These are phyloP conservation scores for Mythimna pallens DNA, from an alignment of 2,888 invertebrate genomes.

Conservation along the genomic window DNA sequence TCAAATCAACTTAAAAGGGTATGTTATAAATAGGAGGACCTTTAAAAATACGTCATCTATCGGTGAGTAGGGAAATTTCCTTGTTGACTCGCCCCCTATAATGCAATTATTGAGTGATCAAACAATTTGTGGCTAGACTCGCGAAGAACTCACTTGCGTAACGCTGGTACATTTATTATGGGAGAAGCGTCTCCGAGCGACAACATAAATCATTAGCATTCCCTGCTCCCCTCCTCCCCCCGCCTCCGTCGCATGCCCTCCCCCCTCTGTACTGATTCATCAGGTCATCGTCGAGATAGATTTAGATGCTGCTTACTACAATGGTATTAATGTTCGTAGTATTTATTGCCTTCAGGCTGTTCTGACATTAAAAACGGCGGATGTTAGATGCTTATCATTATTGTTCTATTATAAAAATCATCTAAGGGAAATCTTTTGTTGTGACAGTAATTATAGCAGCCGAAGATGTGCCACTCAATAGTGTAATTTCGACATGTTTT, in stretches of 20 bases:
- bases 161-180: conserved; percentile 82
- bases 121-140: conserved; percentile 63
- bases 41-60: conserved; percentile 54
- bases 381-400: conserved; percentile 33
- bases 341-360: conserved; percentile 50
- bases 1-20: conserved; percentile 54
- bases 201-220: conserved; percentile 84
- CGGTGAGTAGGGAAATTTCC: conserved; percentile 28
- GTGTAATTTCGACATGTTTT: background rate
- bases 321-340: conserved; percentile 54
- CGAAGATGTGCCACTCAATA: conserved; percentile 6
- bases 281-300: conserved; percentile 69
- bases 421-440: conserved; percentile 14
- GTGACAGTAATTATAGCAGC: conserved; percentile 1
- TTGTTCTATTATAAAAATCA: conserved; percentile 32
- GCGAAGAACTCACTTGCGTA: conserved; percentile 70
- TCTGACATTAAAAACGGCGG: conserved; percentile 35
- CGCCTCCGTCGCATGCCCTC: conserved; percentile 62
- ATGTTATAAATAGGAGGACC: conserved; percentile 36
- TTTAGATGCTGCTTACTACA: conserved; percentile 65
- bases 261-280: conserved; percentile 74
- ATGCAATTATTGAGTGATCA: conserved; percentile 65
- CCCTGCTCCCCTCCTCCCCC: conserved; percentile 61
- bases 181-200: conserved; percentile 78
- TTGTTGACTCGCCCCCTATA: conserved; percentile 52